These are phyloP conservation scores for Helarctos malayanus DNA, from an alignment of 2,797 vertebrate species.

Conservation along the genomic window DNA sequence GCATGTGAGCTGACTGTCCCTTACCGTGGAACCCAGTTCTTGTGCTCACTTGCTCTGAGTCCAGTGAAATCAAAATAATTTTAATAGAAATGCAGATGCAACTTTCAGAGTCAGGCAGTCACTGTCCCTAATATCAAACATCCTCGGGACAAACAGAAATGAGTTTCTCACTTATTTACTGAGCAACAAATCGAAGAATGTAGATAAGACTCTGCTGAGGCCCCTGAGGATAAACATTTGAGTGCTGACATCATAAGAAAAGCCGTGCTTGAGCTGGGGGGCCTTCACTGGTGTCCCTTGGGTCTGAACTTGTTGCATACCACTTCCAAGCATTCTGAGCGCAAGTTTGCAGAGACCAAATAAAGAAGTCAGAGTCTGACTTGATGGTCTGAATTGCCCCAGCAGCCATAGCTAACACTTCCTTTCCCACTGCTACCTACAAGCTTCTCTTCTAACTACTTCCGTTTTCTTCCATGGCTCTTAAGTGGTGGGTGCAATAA, in stretches of 20 bases:
- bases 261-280: not conserved
- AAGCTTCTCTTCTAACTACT: not conserved
- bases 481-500: not conserved
- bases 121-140: not conserved
- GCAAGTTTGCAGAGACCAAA: not conserved
- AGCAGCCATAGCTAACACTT: not conserved
- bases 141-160: not conserved
- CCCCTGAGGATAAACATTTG: not conserved
- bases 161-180: not conserved
- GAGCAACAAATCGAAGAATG: not conserved
- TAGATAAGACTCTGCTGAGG: not conserved
- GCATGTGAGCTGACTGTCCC: not conserved
- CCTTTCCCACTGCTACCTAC: not conserved
- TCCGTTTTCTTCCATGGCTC: not conserved
- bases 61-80: constrained; percentile 11
- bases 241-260: not conserved
- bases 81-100: not conserved
- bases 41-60: not conserved
- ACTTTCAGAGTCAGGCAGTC: not conserved
- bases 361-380: not conserved
- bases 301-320: not conserved
- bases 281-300: not conserved
- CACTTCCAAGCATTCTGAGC: not conserved
- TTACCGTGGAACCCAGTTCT: not conserved
- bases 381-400: not conserved